Percentiles rank a stretch among this genome's conserved stretches.
These are phyloP conservation scores for Drusus annulatus DNA, from an alignment of 1,140 invertebrate genomes.

Conservation along the genomic window DNA sequence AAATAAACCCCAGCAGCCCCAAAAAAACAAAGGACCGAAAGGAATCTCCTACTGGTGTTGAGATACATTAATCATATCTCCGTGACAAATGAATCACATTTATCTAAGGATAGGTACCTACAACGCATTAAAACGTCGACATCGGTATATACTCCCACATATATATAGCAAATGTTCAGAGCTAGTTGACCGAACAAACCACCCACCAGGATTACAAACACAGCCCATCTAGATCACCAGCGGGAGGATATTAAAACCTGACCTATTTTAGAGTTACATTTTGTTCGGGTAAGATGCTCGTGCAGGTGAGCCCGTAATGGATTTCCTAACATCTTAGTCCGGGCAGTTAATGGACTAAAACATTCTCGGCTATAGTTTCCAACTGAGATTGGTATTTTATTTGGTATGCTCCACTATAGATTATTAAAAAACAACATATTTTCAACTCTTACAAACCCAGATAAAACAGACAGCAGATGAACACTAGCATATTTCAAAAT, in stretches of 20 bases:
- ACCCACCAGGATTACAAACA: neutral
- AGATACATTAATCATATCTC: constrained; percentile 55
- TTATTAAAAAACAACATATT: too few relatives aligned
- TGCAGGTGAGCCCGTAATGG: constrained; percentile 30
- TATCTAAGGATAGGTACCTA: constrained; percentile 52
- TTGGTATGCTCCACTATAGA: too few relatives aligned
- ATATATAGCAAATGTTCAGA: neutral
- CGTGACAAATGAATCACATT: constrained; percentile 58
- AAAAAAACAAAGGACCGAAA: constrained; percentile 18
- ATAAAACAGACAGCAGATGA: neutral
- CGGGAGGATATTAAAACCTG: constrained; percentile 8
- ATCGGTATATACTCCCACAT: constrained; percentile 31
- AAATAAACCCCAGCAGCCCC: constrained; percentile 20
- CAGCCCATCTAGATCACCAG: constrained; percentile 10
- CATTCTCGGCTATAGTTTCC: neutral
- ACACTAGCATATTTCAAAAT: neutral
- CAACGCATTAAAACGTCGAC: constrained; percentile 57
- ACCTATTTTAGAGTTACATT: neutral
- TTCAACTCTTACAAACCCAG: neutral
- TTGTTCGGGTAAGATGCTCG: constrained; percentile 18
- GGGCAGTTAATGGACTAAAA: constrained; percentile 22
- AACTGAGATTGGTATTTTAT: constrained; percentile 23
- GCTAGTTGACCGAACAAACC: constrained; percentile 17
- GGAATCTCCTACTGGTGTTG: constrained; percentile 49
- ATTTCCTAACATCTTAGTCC: constrained; percentile 26